Conservation (phyloP, 2,888 invertebrate species). For the Pristionchus mayeri region DNA sequence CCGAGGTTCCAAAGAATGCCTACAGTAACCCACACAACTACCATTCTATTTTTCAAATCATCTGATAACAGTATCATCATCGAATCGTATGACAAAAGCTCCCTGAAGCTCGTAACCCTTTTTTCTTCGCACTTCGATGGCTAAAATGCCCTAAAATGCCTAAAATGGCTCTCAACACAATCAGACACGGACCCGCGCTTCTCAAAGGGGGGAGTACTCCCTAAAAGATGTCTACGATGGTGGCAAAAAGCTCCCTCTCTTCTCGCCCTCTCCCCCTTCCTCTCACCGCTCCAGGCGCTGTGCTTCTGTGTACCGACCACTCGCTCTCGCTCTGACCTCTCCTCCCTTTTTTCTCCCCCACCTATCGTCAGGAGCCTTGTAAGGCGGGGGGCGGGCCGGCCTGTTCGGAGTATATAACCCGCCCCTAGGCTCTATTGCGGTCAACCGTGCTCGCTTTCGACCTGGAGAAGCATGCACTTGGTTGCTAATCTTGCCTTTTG, state of each 20-base stretch:
- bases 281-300: background rate
- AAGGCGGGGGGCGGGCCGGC: background rate
- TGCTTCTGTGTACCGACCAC: background rate
- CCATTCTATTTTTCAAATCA: too few species aligned
- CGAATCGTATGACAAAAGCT: background rate
- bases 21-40: too few species aligned
- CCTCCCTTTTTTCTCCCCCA: background rate
- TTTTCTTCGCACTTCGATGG: too few species aligned
- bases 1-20: too few species aligned
- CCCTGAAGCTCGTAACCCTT: background rate
- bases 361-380: background rate
- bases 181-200: background rate
- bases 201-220: background rate
- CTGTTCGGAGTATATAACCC: slow-evolving; percentile 16
- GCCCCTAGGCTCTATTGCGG: background rate
- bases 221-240: background rate
- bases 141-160: background rate
- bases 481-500: background rate
- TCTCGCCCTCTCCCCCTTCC: background rate
- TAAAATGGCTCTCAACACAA: background rate
- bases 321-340: slow-evolving; percentile 26
- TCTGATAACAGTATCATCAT: background rate
- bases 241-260: background rate
- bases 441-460: background rate
- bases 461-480: background rate